A percentile compares a stretch with the other conserved stretches of the same genome.
Conservation (phyloP, 2,888 invertebrate species). For the Cerceris ruficornis region DNA sequence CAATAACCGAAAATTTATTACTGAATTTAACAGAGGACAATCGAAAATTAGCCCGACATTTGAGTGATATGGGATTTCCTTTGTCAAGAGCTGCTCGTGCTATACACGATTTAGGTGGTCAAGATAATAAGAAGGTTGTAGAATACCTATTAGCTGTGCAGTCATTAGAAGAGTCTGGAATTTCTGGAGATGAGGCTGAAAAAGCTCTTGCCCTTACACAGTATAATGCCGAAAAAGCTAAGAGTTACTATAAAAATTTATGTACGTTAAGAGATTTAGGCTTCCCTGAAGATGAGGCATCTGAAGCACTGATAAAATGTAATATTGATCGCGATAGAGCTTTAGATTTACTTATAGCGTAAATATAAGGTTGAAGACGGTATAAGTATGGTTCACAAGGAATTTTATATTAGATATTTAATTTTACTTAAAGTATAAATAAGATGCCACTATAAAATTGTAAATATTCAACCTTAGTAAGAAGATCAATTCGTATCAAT, state of each 20-base stretch:
- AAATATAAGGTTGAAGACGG: slow-evolving; percentile 10
- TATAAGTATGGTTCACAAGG: background rate
- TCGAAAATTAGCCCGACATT: slow-evolving; percentile 87
- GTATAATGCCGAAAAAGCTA: slow-evolving; percentile 81
- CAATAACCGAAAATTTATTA: slow-evolving; percentile 61
- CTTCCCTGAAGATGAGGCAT: slow-evolving; percentile 89
- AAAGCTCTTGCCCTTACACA: slow-evolving; percentile 82
- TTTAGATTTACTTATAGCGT: slow-evolving; percentile 89
- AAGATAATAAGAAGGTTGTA: slow-evolving; percentile 94
- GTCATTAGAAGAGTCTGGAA: slow-evolving; percentile 81
- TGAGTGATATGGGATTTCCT: slow-evolving; percentile 95
- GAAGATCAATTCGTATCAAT: no score
- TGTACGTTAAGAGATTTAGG: slow-evolving; percentile 91
- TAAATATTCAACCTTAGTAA: no score
- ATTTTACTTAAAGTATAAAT: slow-evolving; percentile 13
- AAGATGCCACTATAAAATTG: no score
- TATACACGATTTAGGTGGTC: slow-evolving; percentile 88
- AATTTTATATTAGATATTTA: no score
- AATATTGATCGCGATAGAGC: slow-evolving; percentile 93
- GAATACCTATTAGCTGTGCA: slow-evolving; percentile 90
- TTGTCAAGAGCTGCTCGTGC: slow-evolving; percentile 90
- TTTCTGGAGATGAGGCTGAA: slow-evolving; percentile 81
- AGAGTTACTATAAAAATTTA: slow-evolving; percentile 82
- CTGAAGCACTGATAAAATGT: slow-evolving; percentile 88
- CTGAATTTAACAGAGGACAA: slow-evolving; percentile 74